Conservation (phyloP, 1,140 invertebrate species). For the Cydia splendana region DNA sequence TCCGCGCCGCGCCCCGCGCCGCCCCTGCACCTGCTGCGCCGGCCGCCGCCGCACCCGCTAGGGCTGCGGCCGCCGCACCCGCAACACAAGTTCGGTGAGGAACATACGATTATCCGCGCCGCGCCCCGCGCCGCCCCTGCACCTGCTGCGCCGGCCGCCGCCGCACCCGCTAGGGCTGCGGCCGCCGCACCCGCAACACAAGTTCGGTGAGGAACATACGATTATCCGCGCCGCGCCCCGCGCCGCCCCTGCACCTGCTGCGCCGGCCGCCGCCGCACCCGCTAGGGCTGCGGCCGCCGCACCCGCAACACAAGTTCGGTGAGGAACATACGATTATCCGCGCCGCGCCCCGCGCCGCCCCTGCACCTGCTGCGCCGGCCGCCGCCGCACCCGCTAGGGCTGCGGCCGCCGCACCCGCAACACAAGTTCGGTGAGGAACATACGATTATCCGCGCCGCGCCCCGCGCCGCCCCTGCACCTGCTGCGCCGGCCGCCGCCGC, state of each 20-base stretch:
- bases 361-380: slow-evolving; percentile 21
- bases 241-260: slow-evolving; percentile 30
- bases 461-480: slow-evolving; percentile 35
- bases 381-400: slow-evolving; percentile 13
- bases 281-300: slow-evolving; percentile 22
- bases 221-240: slow-evolving; percentile 34
- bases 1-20: slow-evolving; percentile 38
- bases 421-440: background rate
- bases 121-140: slow-evolving; percentile 35
- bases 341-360: slow-evolving; percentile 38
- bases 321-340: background rate
- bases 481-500: slow-evolving; percentile 25
- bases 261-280: slow-evolving; percentile 28
- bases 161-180: slow-evolving; percentile 27
- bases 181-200: background rate
- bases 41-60: slow-evolving; percentile 25
- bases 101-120: slow-evolving; percentile 15
- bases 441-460: slow-evolving; percentile 23
- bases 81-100: slow-evolving; percentile 8
- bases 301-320: background rate
- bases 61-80: slow-evolving; percentile 16
- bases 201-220: background rate
- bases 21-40: background rate
- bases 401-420: slow-evolving; percentile 5
- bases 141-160: slow-evolving; percentile 18